Evolutionary conservation across 2,888 invertebrate species (phyloP), one percentile per base, ranked within the genome.

Genomic region (Ophioninae sp.): DNA sequence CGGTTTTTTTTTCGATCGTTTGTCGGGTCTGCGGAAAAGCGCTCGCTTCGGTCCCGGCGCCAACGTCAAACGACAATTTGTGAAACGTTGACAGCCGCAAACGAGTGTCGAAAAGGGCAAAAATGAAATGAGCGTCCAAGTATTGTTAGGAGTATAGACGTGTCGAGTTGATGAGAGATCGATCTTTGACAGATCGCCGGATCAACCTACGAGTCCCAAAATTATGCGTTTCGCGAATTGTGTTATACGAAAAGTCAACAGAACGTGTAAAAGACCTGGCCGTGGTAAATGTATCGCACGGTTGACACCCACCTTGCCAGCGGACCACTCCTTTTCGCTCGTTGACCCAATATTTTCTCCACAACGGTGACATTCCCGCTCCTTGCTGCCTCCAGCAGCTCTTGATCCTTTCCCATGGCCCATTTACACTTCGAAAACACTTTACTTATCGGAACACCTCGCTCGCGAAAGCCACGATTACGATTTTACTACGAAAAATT

Each of bases 321-420:
- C 90, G 98, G 98, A 94, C 98, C 98, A 95, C 97, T 97, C 95
- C 97, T 96, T 95, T 97, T 97, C 91, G 96, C 96, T 94, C 97
- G 96, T 94, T 97, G 97, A 89, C 95, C 96, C 90, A 98, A 94
- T 92, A 98, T 96, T 95, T 98, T 98, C 93, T 98, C 98, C 88
- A 98, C 97, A 90, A 96, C 95, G 88, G 95, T 95, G 91, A 96
- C 95, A 94, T 98, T 97, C 92, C 98, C 99, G 94, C 96, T 97
- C 91, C 98, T 96, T 88, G 98, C 98, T 89, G 98, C 99, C 93
- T 99, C 98, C 93, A 99, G 95, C 93, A 99, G 95, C 94, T 99
- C 98, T 94, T 98, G 98, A 94, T 99, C 98, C 94, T 98, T 98
- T 93, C 98, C 98, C 98, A 99, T 99, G 92, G 92, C 91, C 93